Percentiles rank a stretch among this genome's conserved stretches.
phyloP scores from a whole-genome alignment of 37 sponge, comb jelly and placozoan genomes.

The Spongilla lacustris region DNA sequence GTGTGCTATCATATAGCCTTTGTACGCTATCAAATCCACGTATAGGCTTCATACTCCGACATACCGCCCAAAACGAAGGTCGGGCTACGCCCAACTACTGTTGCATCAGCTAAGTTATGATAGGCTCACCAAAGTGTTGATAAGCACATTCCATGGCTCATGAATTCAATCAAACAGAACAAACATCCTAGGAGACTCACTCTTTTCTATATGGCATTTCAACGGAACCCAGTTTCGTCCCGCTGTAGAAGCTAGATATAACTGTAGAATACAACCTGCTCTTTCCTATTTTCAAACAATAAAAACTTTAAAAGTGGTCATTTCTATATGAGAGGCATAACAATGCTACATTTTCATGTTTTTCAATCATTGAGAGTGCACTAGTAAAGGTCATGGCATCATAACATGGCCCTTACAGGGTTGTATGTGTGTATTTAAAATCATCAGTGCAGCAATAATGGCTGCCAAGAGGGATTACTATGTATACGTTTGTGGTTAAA shows the following conservation, averaged over 20 bases:
- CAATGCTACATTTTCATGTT: background rate
- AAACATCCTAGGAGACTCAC: too few relatives aligned
- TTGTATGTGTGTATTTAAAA: slow-evolving; percentile 1
- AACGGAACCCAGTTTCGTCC: background rate
- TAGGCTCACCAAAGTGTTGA: background rate
- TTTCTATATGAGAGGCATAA: background rate
- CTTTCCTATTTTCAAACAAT: background rate
- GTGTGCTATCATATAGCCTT: background rate
- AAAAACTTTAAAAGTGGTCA: slow-evolving; percentile 1
- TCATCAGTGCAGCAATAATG: background rate
- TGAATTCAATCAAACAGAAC: slow-evolving; percentile 1
- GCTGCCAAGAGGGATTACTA: slow-evolving; percentile 1
- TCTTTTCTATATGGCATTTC: slow-evolving; percentile 1
- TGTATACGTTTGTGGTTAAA: slow-evolving; percentile 1
- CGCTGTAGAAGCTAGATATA: slow-evolving; percentile 1
- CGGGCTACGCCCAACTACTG: background rate
- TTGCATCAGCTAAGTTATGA: background rate
- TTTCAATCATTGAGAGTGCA: background rate
- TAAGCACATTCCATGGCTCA: background rate
- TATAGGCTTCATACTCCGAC: background rate
- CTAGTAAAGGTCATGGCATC: background rate
- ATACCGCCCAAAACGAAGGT: background rate
- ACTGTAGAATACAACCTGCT: slow-evolving; percentile 1
- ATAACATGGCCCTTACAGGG: background rate
- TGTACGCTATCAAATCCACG: slow-evolving; percentile 1